Base-by-base conservation (phyloP, 2,797 vertebrate genomes). In the Octomys mimax region DNA sequence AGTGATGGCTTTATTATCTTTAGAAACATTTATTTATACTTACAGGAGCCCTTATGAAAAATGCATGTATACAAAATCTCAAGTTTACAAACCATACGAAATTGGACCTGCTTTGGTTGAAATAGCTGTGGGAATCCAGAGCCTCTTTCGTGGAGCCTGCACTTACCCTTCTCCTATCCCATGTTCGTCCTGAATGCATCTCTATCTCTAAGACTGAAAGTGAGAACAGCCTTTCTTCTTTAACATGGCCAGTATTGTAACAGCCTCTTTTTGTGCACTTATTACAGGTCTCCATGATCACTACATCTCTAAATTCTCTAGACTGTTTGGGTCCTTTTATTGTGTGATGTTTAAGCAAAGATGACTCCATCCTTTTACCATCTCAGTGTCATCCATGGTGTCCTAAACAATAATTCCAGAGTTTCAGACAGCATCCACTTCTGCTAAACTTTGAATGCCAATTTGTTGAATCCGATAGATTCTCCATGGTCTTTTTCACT, bases 381-480 rank as follows among this genome's bases (percentile, higher is more conserved):
- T 26, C 33, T 88, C 87, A 59, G 14, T 33, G 59, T 92, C 31
- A 88, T 75, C 21, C 91, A 24, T 39, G 66, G 8, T 62, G 91
- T 73, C 39, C 39, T 82, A 64, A 93, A 86, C n/a, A 88, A 28
- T 88, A 82, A 70, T 97, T 91, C 61, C 26, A 54, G 42, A 71
- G 16, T 78, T 59, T 86, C 70, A 94, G 57, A 73, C 28, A 61
- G 89, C 85, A 77, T 87, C 64, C 13, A 61, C 84, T 84, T 93
- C 33, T 79, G 85, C 42, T 77, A 64, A 94, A 82, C 39, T 54
- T 26, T 92, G 73, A 88, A 95, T 95, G 92, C 66, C 39, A 77
- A 33, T 93, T 59, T 82, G 86, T 89, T 92, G 57, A 79, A 49
- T 75, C n/a, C 78, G 49, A 79, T 92, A 93, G 87, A 57, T 88